Conservation (phyloP, 2,888 invertebrate genomes). For the Pemphredon lugubris region DNA sequence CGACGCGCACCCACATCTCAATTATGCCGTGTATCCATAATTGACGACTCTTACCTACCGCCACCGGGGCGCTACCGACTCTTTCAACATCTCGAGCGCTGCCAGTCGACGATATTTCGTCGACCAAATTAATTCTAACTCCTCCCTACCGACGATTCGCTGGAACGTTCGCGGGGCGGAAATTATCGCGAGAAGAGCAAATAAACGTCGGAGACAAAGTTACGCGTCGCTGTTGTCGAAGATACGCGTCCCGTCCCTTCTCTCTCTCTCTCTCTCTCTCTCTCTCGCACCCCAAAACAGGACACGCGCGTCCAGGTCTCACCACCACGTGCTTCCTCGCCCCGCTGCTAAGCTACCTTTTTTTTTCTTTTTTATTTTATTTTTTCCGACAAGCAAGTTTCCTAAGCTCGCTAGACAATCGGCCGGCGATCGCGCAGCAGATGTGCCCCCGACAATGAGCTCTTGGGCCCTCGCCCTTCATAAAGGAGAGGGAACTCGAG, state of each 20-base stretch:
- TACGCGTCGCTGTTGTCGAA: conserved; percentile 22
- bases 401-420: conserved; percentile 79
- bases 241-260: conserved; percentile 33
- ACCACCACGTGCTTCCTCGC: conserved; percentile 54
- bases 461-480: conserved; percentile 72
- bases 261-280: too few species aligned
- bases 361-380: conserved; percentile 37
- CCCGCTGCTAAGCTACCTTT: conserved; percentile 75
- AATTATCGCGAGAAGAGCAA: too few species aligned
- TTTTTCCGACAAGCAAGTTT: conserved; percentile 71
- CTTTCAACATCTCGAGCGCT: too few species aligned
- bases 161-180: too few species aligned
- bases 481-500: conserved; percentile 75
- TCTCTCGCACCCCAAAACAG: conserved; percentile 29
- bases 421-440: conserved; percentile 77
- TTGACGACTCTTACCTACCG: too few species aligned
- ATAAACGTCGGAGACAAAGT: conserved; percentile 28
- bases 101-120: too few species aligned
- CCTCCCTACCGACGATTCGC: too few species aligned
- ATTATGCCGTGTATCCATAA: too few species aligned
- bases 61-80: too few species aligned
- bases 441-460: conserved; percentile 80
- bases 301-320: conserved; percentile 57
- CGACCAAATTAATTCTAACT: too few species aligned
- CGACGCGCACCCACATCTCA: too few species aligned